Base-by-base conservation (phyloP, 1,140 invertebrate species). In the Amphibalanus amphitrite region DNA sequence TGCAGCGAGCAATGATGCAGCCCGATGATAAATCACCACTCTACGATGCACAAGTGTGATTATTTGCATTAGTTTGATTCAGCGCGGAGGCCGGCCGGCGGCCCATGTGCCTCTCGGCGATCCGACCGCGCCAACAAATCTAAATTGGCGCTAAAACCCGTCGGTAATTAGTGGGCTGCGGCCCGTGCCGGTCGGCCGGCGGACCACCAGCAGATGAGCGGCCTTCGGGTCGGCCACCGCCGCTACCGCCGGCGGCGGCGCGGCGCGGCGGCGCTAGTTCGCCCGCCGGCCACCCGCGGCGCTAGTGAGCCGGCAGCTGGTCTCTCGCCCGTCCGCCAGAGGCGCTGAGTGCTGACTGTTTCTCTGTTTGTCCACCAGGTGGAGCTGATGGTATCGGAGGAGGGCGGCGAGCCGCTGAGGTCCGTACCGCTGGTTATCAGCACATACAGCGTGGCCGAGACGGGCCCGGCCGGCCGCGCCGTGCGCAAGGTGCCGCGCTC, bases 51-150 rank as follows among this genome's bases (percentile, higher is more conserved):
- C 10, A 59, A 59, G 47, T 59, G 47, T 59, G 47, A 59, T 59
- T 59, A 59, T 59, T 59, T 59, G 47, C 47, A 59, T 59, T 59
- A 59, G 47, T 59, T 59, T 59, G 47, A 59, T 59, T 59, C 47
- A 59, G 13, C 47, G 20, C 13, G 47, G 47, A 59, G 47, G 20
- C 13, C 47, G 47, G 17, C 13, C 47, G 13, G 20, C 13, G 13
- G 47, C 1, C 13, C 1, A 20, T 1, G 47, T 3, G 47, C 13
- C 47, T 59, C 20, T 3, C 47, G 47, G 20, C 47, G 20, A 59
- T 59, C 20, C 10, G 20, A 59, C 47, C 20, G 47, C 47, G 47
- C 13, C 47, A 59, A 59, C 47, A 59, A 59, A 59, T 59, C 47
- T 59, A 23, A 59, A 59, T 59, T 20, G 47, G 47, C 47, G 47